Evolutionary conservation across 1,140 invertebrate species (phyloP).

Genomic region (Ostrea denselamellosa): DNA sequence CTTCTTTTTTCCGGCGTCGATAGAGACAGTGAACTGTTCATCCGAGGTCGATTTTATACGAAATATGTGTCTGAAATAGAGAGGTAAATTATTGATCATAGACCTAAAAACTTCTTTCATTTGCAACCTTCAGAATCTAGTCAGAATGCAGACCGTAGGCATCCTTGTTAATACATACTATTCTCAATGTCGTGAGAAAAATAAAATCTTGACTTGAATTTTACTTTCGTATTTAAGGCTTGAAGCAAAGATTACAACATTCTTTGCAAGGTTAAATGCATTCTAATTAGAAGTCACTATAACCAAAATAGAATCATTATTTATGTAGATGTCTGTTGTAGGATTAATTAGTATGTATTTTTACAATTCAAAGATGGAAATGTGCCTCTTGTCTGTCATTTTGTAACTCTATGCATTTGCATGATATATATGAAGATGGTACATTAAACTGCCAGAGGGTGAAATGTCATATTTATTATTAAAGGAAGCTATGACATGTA

Average conservation of each 20-base stretch:
- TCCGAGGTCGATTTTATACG: slow-evolving; percentile 87
- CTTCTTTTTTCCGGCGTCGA: slow-evolving; percentile 78
- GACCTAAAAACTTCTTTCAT: background rate
- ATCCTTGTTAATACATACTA: background rate
- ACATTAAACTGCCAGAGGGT: background rate
- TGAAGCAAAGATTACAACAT: background rate
- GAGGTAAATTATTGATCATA: slow-evolving; percentile 64
- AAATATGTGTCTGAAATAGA: slow-evolving; percentile 98
- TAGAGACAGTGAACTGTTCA: slow-evolving; percentile 83
- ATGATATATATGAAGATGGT: background rate
- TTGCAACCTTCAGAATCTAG: background rate
- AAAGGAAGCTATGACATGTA: too few species aligned
- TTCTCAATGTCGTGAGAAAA: background rate
- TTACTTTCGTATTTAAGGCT: background rate
- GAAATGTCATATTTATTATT: background rate
- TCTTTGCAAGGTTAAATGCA: background rate
- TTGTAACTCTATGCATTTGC: background rate
- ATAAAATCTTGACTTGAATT: background rate
- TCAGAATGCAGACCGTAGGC: background rate
- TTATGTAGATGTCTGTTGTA: background rate
- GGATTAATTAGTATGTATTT: background rate
- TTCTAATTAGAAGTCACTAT: background rate
- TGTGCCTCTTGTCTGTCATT: background rate
- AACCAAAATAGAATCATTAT: background rate
- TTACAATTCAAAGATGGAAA: background rate